Evolutionary conservation across 2,113 vertebrate genomes (phyloP).

Genomic region (Herpailurus yagouaroundi): DNA sequence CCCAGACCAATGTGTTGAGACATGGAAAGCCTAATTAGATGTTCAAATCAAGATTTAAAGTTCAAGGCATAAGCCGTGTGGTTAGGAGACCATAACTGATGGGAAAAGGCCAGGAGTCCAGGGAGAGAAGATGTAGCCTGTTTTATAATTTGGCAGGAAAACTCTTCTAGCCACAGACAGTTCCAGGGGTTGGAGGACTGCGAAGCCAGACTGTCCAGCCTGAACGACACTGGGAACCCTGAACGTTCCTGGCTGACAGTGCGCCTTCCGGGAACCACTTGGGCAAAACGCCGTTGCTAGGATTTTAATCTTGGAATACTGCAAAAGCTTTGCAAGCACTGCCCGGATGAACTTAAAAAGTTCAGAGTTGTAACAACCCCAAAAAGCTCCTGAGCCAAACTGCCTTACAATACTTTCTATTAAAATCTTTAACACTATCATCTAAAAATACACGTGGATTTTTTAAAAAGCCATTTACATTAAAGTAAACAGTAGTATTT

Average conservation of each 20-base stretch:
- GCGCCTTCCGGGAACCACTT: not conserved
- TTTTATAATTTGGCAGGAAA: constrained; percentile 65
- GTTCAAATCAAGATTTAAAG: constrained; percentile 76
- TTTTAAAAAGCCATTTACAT: not conserved
- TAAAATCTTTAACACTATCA: not conserved
- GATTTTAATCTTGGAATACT: constrained; percentile 4
- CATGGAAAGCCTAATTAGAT: constrained; percentile 58
- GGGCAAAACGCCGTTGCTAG: not conserved
- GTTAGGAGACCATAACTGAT: constrained; percentile 61
- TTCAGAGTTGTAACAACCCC: not conserved
- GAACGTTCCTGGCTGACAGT: not conserved
- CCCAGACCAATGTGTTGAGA: constrained; percentile 14
- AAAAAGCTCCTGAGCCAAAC: not conserved
- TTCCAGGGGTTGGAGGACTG: not conserved
- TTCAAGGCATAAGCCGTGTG: constrained; percentile 62
- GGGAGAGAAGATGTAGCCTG: constrained; percentile 21
- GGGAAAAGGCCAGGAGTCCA: constrained; percentile 42
- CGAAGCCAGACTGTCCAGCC: not conserved
- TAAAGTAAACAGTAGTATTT: not conserved
- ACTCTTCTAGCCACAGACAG: not conserved
- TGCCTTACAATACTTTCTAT: not conserved
- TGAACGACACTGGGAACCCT: not conserved
- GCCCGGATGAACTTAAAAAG: not conserved
- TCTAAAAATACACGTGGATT: not conserved
- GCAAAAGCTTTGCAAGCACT: not conserved